Conservation (phyloP, 2,797 vertebrate species). For the Periophthalmus magnuspinnatus region DNA sequence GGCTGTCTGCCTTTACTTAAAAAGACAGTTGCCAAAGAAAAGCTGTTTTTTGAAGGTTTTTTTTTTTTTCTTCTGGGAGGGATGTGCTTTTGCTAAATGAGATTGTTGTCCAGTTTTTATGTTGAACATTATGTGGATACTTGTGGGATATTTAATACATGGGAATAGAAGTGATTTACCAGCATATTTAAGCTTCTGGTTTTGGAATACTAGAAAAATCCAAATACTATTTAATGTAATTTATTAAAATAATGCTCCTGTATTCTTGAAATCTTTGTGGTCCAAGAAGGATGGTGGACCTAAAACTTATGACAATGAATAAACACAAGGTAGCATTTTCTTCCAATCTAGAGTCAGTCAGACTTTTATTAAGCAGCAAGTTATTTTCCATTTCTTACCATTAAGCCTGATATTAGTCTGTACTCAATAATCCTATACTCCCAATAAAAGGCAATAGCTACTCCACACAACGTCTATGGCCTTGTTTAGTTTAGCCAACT, state of each 20-base stretch:
- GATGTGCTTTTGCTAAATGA: not conserved
- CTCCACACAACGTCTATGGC: slow-evolving; percentile 39
- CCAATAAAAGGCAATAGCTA: slow-evolving; percentile 61
- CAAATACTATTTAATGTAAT: slow-evolving; percentile 64
- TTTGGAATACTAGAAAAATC: slow-evolving; percentile 18
- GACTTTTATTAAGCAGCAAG: slow-evolving; percentile 79
- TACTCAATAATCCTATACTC: slow-evolving; percentile 49
- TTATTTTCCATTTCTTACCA: slow-evolving; percentile 62
- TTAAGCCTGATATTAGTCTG: slow-evolving; percentile 59
- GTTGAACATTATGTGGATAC: slow-evolving; percentile 15
- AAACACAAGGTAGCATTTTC: not conserved
- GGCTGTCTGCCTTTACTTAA: not conserved
- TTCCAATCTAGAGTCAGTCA: slow-evolving; percentile 30
- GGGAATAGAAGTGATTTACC: slow-evolving; percentile 23
- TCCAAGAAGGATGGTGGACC: not conserved
- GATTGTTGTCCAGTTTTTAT: slow-evolving; percentile 25
- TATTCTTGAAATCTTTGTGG: slow-evolving; percentile 4
- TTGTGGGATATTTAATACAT: slow-evolving; percentile 18
- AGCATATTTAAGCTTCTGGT: slow-evolving; percentile 49
- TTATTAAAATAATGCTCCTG: slow-evolving; percentile 49
- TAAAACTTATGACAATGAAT: not conserved
- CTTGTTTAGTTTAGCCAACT: slow-evolving; percentile 59
- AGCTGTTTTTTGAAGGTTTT: not conserved
- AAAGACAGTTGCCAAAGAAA: slow-evolving; percentile 34
- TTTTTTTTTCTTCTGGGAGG: not conserved